Evolutionary conservation across 35 echinoderm and acorn worm species (phyloP).

Genomic region (Holothuria glaberrima): DNA sequence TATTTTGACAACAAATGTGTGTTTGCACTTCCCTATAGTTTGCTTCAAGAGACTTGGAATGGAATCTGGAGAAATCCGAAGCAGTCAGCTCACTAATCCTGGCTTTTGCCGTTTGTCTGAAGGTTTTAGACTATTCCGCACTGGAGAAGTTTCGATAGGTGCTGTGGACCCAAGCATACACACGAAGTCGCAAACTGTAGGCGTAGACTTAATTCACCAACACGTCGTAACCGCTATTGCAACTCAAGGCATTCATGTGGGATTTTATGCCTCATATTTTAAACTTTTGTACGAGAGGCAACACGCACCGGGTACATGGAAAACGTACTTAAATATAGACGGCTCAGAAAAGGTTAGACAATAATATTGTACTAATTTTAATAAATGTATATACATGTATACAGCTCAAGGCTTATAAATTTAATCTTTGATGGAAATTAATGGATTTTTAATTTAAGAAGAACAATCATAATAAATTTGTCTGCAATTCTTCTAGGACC

Average conservation of each 20-base stretch:
- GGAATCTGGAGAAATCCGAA: conserved; percentile 25
- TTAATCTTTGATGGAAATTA: too few species aligned
- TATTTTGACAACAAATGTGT: too few species aligned
- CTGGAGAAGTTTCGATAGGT: not conserved
- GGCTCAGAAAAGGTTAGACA: not conserved
- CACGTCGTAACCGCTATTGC: conserved; percentile 16
- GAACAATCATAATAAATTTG: too few species aligned
- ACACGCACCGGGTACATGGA: not conserved
- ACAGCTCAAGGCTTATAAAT: too few species aligned
- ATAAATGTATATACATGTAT: too few species aligned
- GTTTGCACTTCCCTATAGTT: not conserved
- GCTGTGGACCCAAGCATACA: too few species aligned
- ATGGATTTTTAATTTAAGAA: too few species aligned
- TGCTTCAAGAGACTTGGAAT: conserved; percentile 23
- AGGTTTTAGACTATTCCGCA: not conserved
- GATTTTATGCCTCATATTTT: not conserved
- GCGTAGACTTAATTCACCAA: not conserved
- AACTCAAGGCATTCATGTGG: not conserved
- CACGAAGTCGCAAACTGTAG: not conserved
- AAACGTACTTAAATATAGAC: not conserved
- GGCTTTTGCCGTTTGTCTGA: not conserved
- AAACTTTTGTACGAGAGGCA: conserved; percentile 2
- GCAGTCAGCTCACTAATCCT: not conserved
- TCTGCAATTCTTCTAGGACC: too few species aligned
- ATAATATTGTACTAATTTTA: too few species aligned